These are phyloP conservation scores for Saccopteryx leptura DNA, from an alignment of 2,113 vertebrate species.

Conservation along the genomic window DNA sequence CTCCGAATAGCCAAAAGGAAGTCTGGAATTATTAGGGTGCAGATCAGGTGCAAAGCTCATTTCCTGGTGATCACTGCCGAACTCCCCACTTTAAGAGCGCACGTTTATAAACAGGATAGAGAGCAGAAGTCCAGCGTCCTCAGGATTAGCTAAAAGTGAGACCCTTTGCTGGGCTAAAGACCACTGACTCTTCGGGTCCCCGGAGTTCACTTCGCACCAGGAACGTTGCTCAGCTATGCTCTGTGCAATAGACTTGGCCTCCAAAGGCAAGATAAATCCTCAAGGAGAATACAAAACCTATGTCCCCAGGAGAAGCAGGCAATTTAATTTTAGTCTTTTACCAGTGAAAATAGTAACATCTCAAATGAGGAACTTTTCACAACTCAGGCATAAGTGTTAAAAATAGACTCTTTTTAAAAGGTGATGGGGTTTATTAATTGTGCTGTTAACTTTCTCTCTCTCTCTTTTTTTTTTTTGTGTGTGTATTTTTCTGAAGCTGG, in stretches of 20 bases:
- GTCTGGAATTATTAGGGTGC: neutral
- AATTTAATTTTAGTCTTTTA: slow-evolving; percentile 65
- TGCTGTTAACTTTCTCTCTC: slow-evolving; percentile 69
- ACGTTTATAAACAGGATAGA: neutral
- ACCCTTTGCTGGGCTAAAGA: neutral
- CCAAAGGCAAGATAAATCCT: neutral
- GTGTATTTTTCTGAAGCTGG: no score
- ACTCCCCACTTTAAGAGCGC: neutral
- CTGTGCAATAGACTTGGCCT: neutral
- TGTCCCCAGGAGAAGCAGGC: neutral
- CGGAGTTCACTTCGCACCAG: neutral
- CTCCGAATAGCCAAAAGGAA: neutral
- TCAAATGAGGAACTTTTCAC: slow-evolving; percentile 55
- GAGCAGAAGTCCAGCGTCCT: neutral
- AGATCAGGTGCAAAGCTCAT: neutral
- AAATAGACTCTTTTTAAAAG: slow-evolving; percentile 79
- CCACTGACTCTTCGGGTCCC: neutral
- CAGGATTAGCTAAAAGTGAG: slow-evolving; percentile 25
- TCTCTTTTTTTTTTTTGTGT: neutral
- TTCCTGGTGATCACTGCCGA: neutral
- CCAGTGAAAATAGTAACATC: slow-evolving; percentile 72
- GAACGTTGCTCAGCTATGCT: neutral
- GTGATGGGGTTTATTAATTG: slow-evolving; percentile 74
- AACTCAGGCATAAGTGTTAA: slow-evolving; percentile 73
- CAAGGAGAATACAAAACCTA: neutral